Evolutionary conservation across 2,888 invertebrate genomes (phyloP).

Genomic region (Eilema griseolum): DNA sequence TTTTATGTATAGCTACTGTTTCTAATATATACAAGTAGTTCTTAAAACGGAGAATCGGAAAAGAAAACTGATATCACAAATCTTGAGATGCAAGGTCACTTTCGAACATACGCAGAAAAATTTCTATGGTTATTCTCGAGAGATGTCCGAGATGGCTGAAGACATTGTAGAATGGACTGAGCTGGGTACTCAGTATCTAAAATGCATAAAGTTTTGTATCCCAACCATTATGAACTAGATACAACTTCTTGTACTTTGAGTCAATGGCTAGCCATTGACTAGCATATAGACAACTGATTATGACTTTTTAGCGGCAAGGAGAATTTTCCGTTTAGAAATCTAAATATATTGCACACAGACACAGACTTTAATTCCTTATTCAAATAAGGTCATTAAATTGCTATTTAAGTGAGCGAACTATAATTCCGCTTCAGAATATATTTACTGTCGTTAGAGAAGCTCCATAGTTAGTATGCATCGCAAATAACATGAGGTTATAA

Average conservation of each 20-base stretch:
- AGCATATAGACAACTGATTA: no score
- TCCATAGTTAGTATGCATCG: conserved; percentile 24
- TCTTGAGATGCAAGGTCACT: neutral
- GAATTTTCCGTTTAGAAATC: neutral
- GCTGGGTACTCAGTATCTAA: no score
- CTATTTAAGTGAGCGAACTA: neutral
- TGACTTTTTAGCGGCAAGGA: neutral
- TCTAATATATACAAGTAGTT: neutral
- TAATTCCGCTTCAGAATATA: neutral
- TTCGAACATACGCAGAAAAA: no score
- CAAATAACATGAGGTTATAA: conserved; percentile 31
- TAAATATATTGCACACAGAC: neutral
- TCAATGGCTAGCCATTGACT: no score
- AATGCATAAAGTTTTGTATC: no score
- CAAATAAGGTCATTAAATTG: conserved; percentile 7
- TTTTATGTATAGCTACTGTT: neutral
- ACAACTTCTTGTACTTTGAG: no score
- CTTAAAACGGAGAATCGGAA: neutral
- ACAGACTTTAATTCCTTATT: no score
- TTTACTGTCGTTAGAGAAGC: conserved; percentile 9
- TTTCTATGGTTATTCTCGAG: no score
- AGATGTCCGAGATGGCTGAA: no score
- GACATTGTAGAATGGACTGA: no score
- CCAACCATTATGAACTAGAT: no score
- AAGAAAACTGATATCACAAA: neutral